Base-by-base conservation (phyloP, 2,113 vertebrate species). In the Ellobius talpinus region DNA sequence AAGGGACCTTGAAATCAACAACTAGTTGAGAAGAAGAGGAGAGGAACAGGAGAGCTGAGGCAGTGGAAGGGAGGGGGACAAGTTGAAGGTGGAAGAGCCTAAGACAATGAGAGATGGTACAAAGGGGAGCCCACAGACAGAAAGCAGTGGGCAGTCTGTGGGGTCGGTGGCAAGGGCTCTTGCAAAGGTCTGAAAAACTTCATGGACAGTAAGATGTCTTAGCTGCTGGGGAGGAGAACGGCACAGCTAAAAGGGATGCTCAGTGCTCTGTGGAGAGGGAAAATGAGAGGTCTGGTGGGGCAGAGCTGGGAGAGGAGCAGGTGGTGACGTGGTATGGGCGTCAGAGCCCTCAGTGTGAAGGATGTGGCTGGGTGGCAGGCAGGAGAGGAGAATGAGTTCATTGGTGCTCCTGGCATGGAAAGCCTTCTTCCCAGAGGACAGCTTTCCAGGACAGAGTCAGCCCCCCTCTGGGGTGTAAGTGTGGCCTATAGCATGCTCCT, bases 401-500 rank as follows among this genome's bases (percentile, higher is more conserved):
- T 65, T 68, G 29, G 26, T n/a, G 12, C 45, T 92, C 70, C 63
- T 84, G 89, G 76, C 36, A 14, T 0, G 19, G 47, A 92, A 74
- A n/a, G 13, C 72, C 9, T 11, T n/a, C 47, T 93, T 92, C 36
- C 42, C 21, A 74, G 33, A 47, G 50, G 66, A 26, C 13, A 31
- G 26, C 26, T 31, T 70, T 24, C 36, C 74, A 39, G 33, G n/a
- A 58, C 36, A 4, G 19, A 58, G 50, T 70, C 4, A 2, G 8
- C 10, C 13, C 16, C 16, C 11, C 26, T 61, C 76, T 76, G 14
- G 36, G 8, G 16, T 0, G 12, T 0, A 8, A 23, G 24, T 13
- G 29, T 52, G 31, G 11, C 31, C 7, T 45, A 39, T 21, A 50
- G 68, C n/a, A 36, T 13, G 36, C 52, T 31, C 73, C 73, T 78